Base-by-base conservation (phyloP, 2,888 invertebrate genomes). In the Melinaea marsaeus region DNA sequence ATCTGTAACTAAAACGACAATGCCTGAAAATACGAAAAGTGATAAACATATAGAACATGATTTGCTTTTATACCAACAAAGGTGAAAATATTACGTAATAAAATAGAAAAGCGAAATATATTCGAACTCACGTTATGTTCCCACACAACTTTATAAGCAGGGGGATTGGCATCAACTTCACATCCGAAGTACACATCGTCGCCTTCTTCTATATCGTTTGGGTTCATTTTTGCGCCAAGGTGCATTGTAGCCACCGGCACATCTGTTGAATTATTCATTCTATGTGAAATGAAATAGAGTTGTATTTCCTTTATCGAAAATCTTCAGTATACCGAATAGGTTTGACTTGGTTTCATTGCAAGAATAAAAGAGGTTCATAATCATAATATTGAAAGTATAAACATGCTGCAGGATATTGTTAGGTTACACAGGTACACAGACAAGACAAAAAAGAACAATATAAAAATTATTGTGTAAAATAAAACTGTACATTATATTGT, bases 61-160 rank as follows among this genome's bases (percentile, higher is more conserved):
- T 37, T n/a, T 57, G 42, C 7, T 22, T 55, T n/a, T 22, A 46
- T 34, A 37, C 34, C 51, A 62, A 59, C 56, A 59, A 57, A 55
- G 57, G 34, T 9, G 37, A 56, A 64, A 64, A 62, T 61, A 65
- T 58, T 67, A 32, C 34, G 59, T 54, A 3, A 13, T 13, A 56
- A 13, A 58, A 59, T 63, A 60, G 60, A 63, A 63, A 58, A 60
- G 55, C 42, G 34, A 32, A 13, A 62, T 60, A 58, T 61, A 48
- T 64, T 46, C 37, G 13, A 62, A 86, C 91, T 90, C 72, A 91
- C 91, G 70, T 91, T 88, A 73, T 91, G 91, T 71, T 91, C 90
- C 91, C 91, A 91, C 69, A 90, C 79, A 70, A 91, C 87, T 86
- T 91, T 91, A 77, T 91, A 91, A 67, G 89, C 88, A 37, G 88